phyloP scores from a whole-genome alignment of 1,140 invertebrate genomes.

The Ladona fulva region DNA sequence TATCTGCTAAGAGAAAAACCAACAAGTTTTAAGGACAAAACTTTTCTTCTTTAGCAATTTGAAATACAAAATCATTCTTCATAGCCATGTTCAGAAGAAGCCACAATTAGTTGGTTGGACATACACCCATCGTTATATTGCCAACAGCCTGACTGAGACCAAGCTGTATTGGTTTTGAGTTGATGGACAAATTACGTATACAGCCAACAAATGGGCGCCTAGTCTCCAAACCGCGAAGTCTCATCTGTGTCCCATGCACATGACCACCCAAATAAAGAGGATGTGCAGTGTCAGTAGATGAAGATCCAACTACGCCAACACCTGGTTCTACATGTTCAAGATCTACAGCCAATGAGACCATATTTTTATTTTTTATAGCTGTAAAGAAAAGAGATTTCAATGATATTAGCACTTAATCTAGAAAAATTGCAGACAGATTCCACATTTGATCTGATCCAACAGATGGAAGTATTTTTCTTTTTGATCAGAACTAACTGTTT shows the following conservation, averaged over 20 bases:
- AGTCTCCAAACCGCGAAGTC: conserved; percentile 45
- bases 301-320: conserved; percentile 52
- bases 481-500: no score
- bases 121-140: conserved; percentile 58
- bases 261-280: conserved; percentile 86
- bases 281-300: conserved; percentile 67
- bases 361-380: conserved; percentile 77
- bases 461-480: no score
- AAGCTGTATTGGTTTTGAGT: conserved; percentile 47
- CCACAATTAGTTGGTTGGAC: conserved; percentile 52
- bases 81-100: no score
- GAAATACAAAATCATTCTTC: no score
- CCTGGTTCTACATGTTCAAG: conserved; percentile 54
- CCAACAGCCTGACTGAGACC: conserved; percentile 49
- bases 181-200: conserved; percentile 62
- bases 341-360: conserved; percentile 72
- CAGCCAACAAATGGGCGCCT: conserved; percentile 71
- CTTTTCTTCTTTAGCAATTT: no score
- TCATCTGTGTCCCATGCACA: conserved; percentile 37
- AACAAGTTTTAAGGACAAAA: no score
- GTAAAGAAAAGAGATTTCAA: conserved; percentile 25
- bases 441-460: no score
- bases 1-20: no score
- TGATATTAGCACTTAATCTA: no score
- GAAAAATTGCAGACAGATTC: no score